Base-by-base conservation (phyloP, 2,113 vertebrate genomes). In the Ginglymostoma cirratum region DNA sequence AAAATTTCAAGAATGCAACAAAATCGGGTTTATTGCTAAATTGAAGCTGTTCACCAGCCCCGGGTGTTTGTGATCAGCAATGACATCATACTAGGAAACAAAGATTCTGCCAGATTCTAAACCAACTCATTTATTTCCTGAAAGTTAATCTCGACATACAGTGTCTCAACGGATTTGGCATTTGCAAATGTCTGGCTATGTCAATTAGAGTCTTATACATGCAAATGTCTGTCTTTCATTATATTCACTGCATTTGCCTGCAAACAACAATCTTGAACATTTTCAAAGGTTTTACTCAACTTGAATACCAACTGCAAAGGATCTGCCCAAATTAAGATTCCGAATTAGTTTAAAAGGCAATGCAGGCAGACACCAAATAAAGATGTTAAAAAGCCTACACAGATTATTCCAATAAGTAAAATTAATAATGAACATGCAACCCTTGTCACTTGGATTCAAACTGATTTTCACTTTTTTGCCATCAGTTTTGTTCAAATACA, bases 21-120 rank as follows among this genome's bases (percentile, higher is more conserved):
- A 95, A 95, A 76, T 95, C 94, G 24, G 15, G 21, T 45, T 95
- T 95, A 95, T 95, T 76, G 69, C 42, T 95, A 70, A 70, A 48
- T 34, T 52, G 38, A 95, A 72, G 69, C 24, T 17, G 45, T 95
- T 72, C 69, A 52, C 69, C 42, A 48, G 38, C 67, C 42, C 42
- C 72, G 69, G 23, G 24, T 95, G 24, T 76, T 95, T 95, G 94
- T 95, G 45, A 95, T 95, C 94, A 10, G 45, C 67, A 95, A 95
- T 70, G 94, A 95, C 94, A 95, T 95, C 67, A 95, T 95, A 95
- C 94, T 70, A 30, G 94, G 94, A 95, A 95, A 95, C 94, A 95
- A 95, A 95, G 94, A 95, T 72, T 72, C 94, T 48, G 94, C 94
- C 67, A 52, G 94, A 95, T 95, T 95, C 94, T 70, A 76, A 95